phyloP scores from a whole-genome alignment of 2,888 invertebrate genomes.

The Patella ulyssiponensis region DNA sequence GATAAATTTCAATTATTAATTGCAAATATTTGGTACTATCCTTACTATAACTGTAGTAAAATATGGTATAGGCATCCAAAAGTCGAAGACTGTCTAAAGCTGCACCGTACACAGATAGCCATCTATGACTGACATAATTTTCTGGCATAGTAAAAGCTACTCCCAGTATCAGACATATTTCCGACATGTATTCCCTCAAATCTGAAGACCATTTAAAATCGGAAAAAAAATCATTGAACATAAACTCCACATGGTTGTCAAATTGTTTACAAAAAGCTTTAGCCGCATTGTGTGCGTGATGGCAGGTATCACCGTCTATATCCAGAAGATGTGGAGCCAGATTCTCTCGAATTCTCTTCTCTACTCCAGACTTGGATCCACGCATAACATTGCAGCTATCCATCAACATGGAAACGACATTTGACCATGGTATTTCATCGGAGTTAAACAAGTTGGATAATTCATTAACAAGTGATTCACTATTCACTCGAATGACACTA shows the following conservation, averaged over 20 bases:
- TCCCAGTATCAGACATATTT: slow-evolving; percentile 36
- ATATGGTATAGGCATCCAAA: slow-evolving; percentile 39
- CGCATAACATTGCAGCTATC: slow-evolving; percentile 51
- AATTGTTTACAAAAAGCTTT: slow-evolving; percentile 47
- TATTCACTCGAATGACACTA: slow-evolving; percentile 29
- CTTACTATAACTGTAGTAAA: slow-evolving; percentile 27
- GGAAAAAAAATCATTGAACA: slow-evolving; percentile 40
- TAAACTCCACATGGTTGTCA: slow-evolving; percentile 33
- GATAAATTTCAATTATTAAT: slow-evolving; percentile 25
- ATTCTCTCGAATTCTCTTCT: slow-evolving; percentile 34
- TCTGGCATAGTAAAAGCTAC: slow-evolving; percentile 40
- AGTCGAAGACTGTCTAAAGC: slow-evolving; percentile 34
- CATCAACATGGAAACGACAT: slow-evolving; percentile 45
- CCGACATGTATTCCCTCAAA: slow-evolving; percentile 30
- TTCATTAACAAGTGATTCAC: slow-evolving; percentile 24
- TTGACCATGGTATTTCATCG: slow-evolving; percentile 44
- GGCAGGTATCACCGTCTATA: slow-evolving; percentile 51
- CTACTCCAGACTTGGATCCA: slow-evolving; percentile 45
- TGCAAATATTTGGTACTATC: slow-evolving; percentile 19
- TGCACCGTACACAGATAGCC: slow-evolving; percentile 44
- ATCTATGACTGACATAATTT: slow-evolving; percentile 39
- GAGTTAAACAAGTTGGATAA: slow-evolving; percentile 30
- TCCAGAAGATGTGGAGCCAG: slow-evolving; percentile 46
- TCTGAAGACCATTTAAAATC: slow-evolving; percentile 49
- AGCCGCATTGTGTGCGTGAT: slow-evolving; percentile 49